Base-by-base conservation (phyloP, 2,113 vertebrate species). In the Ifrita kowaldi region DNA sequence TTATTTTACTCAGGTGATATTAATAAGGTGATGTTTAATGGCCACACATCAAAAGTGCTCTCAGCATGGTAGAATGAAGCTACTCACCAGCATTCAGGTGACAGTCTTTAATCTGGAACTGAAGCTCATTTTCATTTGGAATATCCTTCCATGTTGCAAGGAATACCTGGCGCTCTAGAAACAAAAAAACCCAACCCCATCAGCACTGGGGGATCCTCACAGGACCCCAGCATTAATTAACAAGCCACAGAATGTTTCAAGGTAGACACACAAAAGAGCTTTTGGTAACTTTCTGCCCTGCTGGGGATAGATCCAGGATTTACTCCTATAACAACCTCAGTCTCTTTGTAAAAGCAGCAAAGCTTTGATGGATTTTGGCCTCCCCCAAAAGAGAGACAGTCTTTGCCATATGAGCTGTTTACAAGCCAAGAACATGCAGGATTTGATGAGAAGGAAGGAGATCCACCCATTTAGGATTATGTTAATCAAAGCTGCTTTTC, bases 61-160 rank as follows among this genome's bases (percentile, higher is more conserved):
- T 55, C 73, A 73, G 84, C 3, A 0, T 1, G 8, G 63, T 1
- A 75, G 52, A 81, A 89, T 14, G 37, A 68, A 90, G n/a, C 59
- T 84, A 96, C 98, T 97, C 95, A 99, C 99, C 99, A 79, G 99
- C 99, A 93, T 99, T 99, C 96, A 99, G 98, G 96, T 99, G 99
- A 75, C 99, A 99, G 10, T 99, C 99, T 97, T 99, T 99, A 96
- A 99, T 99, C 98, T 99, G 99, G 97, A 99, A 99, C 96, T 99
- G 99, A 22, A 99, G 98, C 96, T 99, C 99, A 0, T 99, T 99
- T 97, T 99, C 99, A 27, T 99, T 99, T 42, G 99, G 99, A 90
- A 99, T 99, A 96, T 99, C 99, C 62, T 99, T 99, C 99, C 99
- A 99, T 13, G 99, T 99, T 50, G 99, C 99, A 67, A 99, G 98